These are phyloP conservation scores for Chroicocephalus ridibundus DNA, from an alignment of 2,113 vertebrate genomes.

Conservation along the genomic window DNA sequence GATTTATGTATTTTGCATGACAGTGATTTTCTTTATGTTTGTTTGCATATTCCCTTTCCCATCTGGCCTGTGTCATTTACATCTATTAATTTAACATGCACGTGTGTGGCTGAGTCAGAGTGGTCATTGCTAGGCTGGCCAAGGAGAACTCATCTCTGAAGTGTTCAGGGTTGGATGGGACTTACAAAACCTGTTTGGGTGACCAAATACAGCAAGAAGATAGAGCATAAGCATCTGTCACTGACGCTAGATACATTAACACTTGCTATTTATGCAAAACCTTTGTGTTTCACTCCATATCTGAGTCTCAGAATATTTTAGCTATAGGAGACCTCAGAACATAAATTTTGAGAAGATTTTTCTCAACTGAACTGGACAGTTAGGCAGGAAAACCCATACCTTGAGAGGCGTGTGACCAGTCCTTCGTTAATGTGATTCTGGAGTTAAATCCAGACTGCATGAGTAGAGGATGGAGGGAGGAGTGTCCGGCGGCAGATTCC, in stretches of 20 bases:
- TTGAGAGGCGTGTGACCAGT: not conserved
- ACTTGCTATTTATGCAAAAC: not conserved
- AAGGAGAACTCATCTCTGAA: not conserved
- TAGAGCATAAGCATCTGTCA: not conserved
- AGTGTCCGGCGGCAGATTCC: not conserved
- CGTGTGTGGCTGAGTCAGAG: not conserved
- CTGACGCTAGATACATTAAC: not conserved
- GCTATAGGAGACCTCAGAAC: not conserved
- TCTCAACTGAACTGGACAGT: not conserved
- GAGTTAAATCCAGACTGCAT: not conserved
- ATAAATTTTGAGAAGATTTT: not conserved
- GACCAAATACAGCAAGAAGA: not conserved
- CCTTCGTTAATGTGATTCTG: not conserved
- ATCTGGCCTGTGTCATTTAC: not conserved
- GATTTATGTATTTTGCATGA: not conserved
- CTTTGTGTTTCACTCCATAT: not conserved
- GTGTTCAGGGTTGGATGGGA: not conserved
- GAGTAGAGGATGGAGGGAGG: not conserved
- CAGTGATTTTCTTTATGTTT: not conserved
- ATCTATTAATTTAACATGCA: not conserved
- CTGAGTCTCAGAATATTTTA: not conserved
- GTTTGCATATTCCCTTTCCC: not conserved
- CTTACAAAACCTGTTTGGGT: not conserved
- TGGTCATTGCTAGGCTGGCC: not conserved
- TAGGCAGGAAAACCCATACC: not conserved